A percentile compares a stretch with the other conserved stretches of the same genome.
Conservation (phyloP, 1,140 invertebrate genomes). For the Hylaeus anthracinus region DNA sequence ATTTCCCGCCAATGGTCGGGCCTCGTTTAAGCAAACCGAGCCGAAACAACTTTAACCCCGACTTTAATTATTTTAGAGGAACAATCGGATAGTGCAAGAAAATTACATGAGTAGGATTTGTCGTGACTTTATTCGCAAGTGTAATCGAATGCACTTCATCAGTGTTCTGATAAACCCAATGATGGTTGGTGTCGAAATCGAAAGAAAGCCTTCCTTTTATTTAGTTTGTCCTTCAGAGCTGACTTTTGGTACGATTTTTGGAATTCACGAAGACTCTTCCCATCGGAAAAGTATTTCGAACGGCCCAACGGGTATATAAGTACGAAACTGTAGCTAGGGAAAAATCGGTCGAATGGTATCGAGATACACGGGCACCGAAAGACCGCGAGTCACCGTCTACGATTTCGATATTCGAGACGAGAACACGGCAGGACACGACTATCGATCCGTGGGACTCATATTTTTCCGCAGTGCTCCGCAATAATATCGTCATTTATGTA, state of each 20-base stretch:
- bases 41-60: neutral
- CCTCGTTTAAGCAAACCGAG: neutral
- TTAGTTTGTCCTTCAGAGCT: no score
- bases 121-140: no score
- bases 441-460: slow-evolving; percentile 38
- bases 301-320: neutral
- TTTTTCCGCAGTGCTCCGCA: slow-evolving; percentile 44
- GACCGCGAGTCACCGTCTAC: slow-evolving; percentile 40
- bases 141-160: no score
- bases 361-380: slow-evolving; percentile 25
- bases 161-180: no score
- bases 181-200: no score
- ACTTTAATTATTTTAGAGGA: no score
- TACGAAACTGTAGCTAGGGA: neutral
- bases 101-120: no score
- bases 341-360: slow-evolving; percentile 7
- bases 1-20: neutral
- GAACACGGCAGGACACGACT: slow-evolving; percentile 3
- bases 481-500: slow-evolving; percentile 51
- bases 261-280: no score
- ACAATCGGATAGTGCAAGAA: no score
- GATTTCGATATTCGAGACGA: slow-evolving; percentile 49
- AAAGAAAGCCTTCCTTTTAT: no score
- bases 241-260: no score
- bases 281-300: neutral